These are phyloP conservation scores for Eustalomyia histrio DNA, from an alignment of 2,888 invertebrate species.

Conservation along the genomic window DNA sequence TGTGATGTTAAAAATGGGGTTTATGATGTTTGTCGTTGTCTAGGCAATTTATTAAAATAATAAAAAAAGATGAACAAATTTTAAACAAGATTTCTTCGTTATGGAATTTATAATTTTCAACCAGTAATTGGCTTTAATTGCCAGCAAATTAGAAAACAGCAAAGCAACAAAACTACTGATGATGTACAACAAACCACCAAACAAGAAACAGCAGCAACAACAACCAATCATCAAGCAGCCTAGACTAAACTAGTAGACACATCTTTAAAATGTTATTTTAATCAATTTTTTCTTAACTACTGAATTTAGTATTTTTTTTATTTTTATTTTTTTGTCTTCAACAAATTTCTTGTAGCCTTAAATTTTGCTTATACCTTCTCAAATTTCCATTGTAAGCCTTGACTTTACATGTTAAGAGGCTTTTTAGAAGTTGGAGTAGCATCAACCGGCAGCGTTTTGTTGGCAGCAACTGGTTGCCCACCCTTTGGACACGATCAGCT, in stretches of 20 bases:
- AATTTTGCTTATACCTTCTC: constrained; percentile 7
- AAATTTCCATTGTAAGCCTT: constrained; percentile 57
- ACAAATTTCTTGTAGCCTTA: background rate
- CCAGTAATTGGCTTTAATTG: constrained; percentile 59
- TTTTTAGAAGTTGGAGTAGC: constrained; percentile 54
- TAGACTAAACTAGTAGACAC: constrained; percentile 43
- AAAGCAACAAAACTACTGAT: background rate
- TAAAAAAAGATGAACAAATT: background rate
- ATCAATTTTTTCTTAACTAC: constrained; percentile 64
- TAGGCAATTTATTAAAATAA: constrained; percentile 45
- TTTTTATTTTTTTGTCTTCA: too few relatives aligned
- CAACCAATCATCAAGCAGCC: constrained; percentile 27
- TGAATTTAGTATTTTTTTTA: constrained; percentile 48
- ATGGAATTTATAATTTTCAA: constrained; percentile 48
- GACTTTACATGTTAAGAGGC: constrained; percentile 50
- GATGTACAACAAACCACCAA: background rate
- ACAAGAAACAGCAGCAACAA: background rate
- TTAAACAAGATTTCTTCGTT: background rate
- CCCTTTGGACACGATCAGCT: constrained; percentile 66
- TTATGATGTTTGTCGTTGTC: constrained; percentile 41
- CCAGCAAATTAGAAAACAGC: constrained; percentile 46
- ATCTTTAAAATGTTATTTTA: constrained; percentile 62
- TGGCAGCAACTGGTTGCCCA: constrained; percentile 65
- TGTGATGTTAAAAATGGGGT: constrained; percentile 5
- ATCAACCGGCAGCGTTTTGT: constrained; percentile 65